Percentiles rank a stretch among this genome's conserved stretches.
These are phyloP conservation scores for Polydrusus tereticollis DNA, from an alignment of 2,888 invertebrate genomes.

Conservation along the genomic window DNA sequence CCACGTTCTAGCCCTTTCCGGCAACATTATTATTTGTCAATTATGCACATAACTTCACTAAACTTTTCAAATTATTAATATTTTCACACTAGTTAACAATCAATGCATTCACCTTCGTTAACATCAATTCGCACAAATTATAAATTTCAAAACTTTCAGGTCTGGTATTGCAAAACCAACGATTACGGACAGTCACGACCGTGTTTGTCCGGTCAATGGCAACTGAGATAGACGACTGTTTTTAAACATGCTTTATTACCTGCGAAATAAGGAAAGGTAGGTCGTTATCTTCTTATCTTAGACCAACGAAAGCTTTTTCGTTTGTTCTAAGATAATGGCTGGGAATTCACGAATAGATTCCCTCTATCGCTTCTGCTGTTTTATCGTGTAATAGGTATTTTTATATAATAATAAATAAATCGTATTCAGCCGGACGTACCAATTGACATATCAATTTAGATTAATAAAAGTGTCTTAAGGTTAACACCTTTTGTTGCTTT, in stretches of 20 bases:
- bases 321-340: slow-evolving; percentile 19
- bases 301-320: slow-evolving; percentile 19
- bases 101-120: not conserved
- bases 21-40: slow-evolving; percentile 18
- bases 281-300: slow-evolving; percentile 43
- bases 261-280: slow-evolving; percentile 36
- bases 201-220: slow-evolving; percentile 8
- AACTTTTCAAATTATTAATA: not conserved
- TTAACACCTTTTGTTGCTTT: not conserved
- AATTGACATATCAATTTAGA: not conserved
- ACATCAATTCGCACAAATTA: not conserved
- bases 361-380: slow-evolving; percentile 5
- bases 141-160: not conserved
- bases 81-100: not conserved
- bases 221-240: slow-evolving; percentile 28
- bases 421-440: not conserved
- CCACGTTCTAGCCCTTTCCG: slow-evolving; percentile 23
- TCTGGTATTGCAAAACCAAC: not conserved
- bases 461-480: not conserved
- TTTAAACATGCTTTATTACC: slow-evolving; percentile 42
- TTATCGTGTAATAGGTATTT: not conserved
- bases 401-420: not conserved
- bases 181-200: not conserved
- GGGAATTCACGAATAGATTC: slow-evolving; percentile 7
- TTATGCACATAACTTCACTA: slow-evolving; percentile 3